These are phyloP conservation scores for Aphis gossypii DNA, from an alignment of 1,140 invertebrate species.

Conservation along the genomic window DNA sequence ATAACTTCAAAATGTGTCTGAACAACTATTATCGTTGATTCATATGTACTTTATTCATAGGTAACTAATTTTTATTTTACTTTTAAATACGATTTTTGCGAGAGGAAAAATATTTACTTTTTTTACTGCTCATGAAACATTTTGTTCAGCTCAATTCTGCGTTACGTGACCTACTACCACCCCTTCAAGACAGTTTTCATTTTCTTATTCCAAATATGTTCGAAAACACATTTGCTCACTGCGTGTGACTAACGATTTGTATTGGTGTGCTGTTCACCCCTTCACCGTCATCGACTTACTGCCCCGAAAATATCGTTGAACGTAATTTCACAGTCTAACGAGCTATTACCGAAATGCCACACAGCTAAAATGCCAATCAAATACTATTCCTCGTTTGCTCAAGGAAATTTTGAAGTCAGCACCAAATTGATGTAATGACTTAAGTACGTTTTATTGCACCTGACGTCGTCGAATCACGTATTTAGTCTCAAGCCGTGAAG, in stretches of 20 bases:
- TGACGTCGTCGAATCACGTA: background rate
- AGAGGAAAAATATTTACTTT: background rate
- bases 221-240: constrained; percentile 46
- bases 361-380: constrained; percentile 5
- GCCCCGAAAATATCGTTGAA: constrained; percentile 26
- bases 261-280: background rate
- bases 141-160: background rate
- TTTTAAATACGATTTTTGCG: background rate
- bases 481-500: background rate
- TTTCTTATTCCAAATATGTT: constrained; percentile 48
- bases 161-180: constrained; percentile 11
- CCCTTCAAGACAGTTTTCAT: background rate
- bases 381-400: constrained; percentile 5
- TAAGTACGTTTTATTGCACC: constrained; percentile 31
- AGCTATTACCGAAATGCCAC: constrained; percentile 20
- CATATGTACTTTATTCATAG: background rate
- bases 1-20: background rate
- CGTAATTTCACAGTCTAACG: constrained; percentile 52
- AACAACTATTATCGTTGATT: background rate
- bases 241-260: constrained; percentile 50
- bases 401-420: constrained; percentile 15
- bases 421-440: constrained; percentile 8
- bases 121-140: background rate
- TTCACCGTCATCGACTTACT: background rate
- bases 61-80: background rate